Evolutionary conservation across 1,140 invertebrate genomes (phyloP), one percentile per base, ranked within the genome.

Genomic region (Calliphora vicina): DNA sequence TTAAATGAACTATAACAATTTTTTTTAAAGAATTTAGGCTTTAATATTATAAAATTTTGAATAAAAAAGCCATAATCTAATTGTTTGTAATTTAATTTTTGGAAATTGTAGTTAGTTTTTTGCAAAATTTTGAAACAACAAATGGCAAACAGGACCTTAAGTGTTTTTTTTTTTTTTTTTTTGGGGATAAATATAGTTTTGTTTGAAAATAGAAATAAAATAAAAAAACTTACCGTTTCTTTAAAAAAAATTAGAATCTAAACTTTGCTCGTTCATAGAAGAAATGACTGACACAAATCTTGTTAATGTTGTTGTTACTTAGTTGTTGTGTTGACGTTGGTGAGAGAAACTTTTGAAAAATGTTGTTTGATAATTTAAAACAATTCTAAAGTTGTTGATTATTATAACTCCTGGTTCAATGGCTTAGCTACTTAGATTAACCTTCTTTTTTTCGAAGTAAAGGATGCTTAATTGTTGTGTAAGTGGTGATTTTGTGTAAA

Each of bases 131-230:
- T 8, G 26, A 74, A 74, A 74, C 72, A 74, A 74, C 72, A 78
- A 43, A 78, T 78, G 74, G 74, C 74, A 78, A 78, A 78, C 10
- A 43, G 74, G 74, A 78, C 74, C 74, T 78, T 78, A 78, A 78
- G 74, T 78, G 74, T 78, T 74, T 74, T 74, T 72, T 29, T 29
- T 26, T 73, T 15, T 27, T 73, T 73, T 35, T 15, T 35, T 35
- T 42, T 42, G 9, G 27, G 17, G 17, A 8, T 67, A 67, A 20
- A 5, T 23, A 67, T 17, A 67, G 57, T 23, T 67, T 67, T 1
- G 1, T 20, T 67, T 20, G 6, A 67, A 20, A 23, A 23, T 10
- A n/a, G n/a, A n/a, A 67, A 20, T 2, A 23, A 20, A 67, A 17
- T 67, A 17, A 67, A 67, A 67, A 17, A 67, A 67, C 61, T 67